Evolutionary conservation across 1,140 invertebrate species (phyloP).

Genomic region (Diabrotica undecimpunctata): DNA sequence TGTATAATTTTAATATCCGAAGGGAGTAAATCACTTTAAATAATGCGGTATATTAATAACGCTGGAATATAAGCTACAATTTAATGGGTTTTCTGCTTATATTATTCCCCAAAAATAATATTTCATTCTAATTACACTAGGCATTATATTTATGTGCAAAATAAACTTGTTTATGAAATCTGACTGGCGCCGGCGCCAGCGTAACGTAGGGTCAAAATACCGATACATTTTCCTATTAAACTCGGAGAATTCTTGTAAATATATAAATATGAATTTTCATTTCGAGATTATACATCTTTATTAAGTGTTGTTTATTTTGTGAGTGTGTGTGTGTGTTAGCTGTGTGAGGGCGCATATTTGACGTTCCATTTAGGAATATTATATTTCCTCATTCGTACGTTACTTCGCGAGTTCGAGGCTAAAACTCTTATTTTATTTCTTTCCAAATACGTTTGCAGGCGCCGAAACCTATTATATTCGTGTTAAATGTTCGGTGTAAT

Average conservation of each 20-base stretch:
- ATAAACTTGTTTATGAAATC: conserved; percentile 49
- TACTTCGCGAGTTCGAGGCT: background rate
- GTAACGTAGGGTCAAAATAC: conserved; percentile 43
- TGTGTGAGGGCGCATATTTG: conserved; percentile 3
- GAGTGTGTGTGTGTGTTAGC: background rate
- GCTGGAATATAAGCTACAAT: conserved; percentile 19
- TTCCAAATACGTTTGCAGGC: no score
- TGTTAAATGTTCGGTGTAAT: no score
- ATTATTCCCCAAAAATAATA: conserved; percentile 46
- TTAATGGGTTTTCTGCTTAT: conserved; percentile 40
- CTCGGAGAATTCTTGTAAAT: conserved; percentile 21
- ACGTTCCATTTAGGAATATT: background rate
- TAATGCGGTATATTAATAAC: conserved; percentile 28
- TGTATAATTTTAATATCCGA: conserved; percentile 21
- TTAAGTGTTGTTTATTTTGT: conserved; percentile 24
- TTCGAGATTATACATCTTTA: conserved; percentile 19
- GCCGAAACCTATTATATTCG: no score
- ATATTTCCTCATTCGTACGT: background rate
- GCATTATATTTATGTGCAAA: conserved; percentile 45
- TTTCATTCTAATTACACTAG: conserved; percentile 46
- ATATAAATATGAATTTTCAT: conserved; percentile 22
- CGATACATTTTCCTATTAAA: conserved; percentile 40
- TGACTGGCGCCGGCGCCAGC: conserved; percentile 35
- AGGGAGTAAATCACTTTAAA: conserved; percentile 25
- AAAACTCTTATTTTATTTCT: no score